Base-by-base conservation (phyloP, 2,797 vertebrate species). In the Chromobotia macracanthus region DNA sequence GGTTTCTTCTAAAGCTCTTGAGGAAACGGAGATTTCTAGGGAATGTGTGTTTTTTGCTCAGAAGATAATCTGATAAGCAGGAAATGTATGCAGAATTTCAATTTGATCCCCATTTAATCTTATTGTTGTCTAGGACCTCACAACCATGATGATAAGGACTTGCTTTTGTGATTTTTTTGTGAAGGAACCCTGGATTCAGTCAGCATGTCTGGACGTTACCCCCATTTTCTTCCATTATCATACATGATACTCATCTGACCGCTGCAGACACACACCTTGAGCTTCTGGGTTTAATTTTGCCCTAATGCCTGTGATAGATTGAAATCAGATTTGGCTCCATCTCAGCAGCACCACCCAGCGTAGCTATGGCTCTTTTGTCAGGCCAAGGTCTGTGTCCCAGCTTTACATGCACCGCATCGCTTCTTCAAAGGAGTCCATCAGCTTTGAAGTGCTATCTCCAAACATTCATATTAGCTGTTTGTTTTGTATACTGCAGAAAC, bases 141-240 rank as follows among this genome's bases (percentile, higher is more conserved):
- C 41, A 58, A 58, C 5, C 16, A 23, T 1, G 6, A 6, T 50
- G 28, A 50, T 48, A 50, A 48, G 25, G 18, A 48, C 28, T 51
- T 56, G 0, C 7, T 79, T 82, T 19, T 56, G 31, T 21, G 44
- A 78, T 70, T 74, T 67, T 68, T 28, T 15, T 73, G 71, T 56
- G 23, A 61, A 72, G 41, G 23, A 44, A 44, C 10, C 41, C 41
- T 44, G 50, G 67, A 65, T 82, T 74, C 69, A 85, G 83, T 89
- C 89, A 87, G 91, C 86, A 87, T 90, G 89, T 91, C 66, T 81
- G n/a, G n/a, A n/a, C n/a, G n/a, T n/a, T n/a, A 81, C 44, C 74
- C 84, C 86, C 77, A 75, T 81, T 53, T 67, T 75, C 75, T 82
- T 46, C 87, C 74, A 80, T 87, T 85, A 67, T 79, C 73, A 76